A percentile compares a stretch with the other conserved stretches of the same genome.
These are phyloP conservation scores for Paramuricea clavata DNA, from an alignment of 92 coral and sea anemone species.

Conservation along the genomic window DNA sequence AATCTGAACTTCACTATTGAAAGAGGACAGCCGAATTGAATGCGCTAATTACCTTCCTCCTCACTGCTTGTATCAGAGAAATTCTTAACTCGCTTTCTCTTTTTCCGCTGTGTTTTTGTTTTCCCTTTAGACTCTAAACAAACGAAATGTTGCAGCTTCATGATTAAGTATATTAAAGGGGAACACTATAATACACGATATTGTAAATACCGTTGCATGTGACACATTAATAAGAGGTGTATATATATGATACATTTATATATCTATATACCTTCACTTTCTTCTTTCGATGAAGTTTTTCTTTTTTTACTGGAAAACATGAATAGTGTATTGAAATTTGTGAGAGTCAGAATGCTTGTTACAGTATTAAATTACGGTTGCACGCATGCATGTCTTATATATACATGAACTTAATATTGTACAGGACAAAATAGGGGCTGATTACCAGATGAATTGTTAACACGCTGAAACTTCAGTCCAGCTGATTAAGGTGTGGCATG, in stretches of 20 bases:
- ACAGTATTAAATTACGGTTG: too few relatives aligned
- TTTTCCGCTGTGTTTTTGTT: conserved; percentile 60
- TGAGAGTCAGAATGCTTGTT: too few relatives aligned
- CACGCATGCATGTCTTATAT: too few relatives aligned
- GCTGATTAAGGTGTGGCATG: too few relatives aligned
- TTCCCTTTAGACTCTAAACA: conserved; percentile 63
- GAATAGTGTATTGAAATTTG: neutral
- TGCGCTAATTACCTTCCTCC: conserved; percentile 71
- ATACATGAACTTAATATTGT: too few relatives aligned
- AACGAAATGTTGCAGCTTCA: neutral
- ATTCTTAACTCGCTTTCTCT: conserved; percentile 81
- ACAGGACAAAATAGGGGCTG: too few relatives aligned
- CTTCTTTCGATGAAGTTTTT: neutral
- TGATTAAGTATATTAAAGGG: neutral
- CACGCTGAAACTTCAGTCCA: too few relatives aligned
- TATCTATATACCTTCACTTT: neutral
- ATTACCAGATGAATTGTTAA: too few relatives aligned
- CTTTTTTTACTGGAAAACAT: conserved; percentile 9
- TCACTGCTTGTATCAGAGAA: conserved; percentile 76
- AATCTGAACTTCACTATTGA: too few relatives aligned
- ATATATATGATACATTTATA: too few relatives aligned
- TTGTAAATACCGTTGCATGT: too few relatives aligned
- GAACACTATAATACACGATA: neutral
- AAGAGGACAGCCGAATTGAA: neutral
- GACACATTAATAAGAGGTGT: too few relatives aligned